Conservation (phyloP, 2,888 invertebrate genomes). For the Emmelina monodactyla region DNA sequence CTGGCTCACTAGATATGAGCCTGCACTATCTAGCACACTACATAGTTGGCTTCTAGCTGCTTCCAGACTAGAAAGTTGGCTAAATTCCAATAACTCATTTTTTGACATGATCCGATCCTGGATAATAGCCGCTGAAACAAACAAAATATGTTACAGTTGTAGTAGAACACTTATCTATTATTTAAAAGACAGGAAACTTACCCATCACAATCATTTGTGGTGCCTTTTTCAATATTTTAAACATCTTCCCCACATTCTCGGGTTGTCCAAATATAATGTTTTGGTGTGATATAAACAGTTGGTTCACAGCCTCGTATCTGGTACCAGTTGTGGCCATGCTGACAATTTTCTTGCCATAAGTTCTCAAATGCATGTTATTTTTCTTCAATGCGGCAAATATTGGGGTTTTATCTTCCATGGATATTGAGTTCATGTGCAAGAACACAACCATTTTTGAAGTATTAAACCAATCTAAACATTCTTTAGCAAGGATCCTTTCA, state of each 20-base stretch:
- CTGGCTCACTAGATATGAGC: slow-evolving; percentile 69
- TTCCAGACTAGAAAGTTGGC: slow-evolving; percentile 70
- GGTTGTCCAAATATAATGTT: slow-evolving; percentile 76
- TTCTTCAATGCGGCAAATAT: slow-evolving; percentile 69
- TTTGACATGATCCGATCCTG: slow-evolving; percentile 73
- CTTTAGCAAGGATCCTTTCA: slow-evolving; percentile 74
- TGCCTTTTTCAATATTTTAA: slow-evolving; percentile 73
- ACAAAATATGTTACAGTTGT: slow-evolving; percentile 1
- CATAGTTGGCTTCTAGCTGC: slow-evolving; percentile 73
- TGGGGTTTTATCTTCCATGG: slow-evolving; percentile 70
- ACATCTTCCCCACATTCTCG: slow-evolving; percentile 64
- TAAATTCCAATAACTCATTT: slow-evolving; percentile 73
- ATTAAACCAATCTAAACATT: slow-evolving; percentile 74
- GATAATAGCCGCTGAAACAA: slow-evolving; percentile 72
- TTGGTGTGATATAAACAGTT: slow-evolving; percentile 70
- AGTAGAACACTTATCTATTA: slow-evolving; percentile 2
- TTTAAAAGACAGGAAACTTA: no score
- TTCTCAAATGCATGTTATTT: slow-evolving; percentile 73
- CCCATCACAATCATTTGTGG: slow-evolving; percentile 77
- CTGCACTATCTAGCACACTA: slow-evolving; percentile 71
- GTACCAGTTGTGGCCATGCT: slow-evolving; percentile 72
- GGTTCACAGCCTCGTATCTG: slow-evolving; percentile 71
- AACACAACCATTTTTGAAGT: slow-evolving; percentile 76
- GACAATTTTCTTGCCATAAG: slow-evolving; percentile 72
- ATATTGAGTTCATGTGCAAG: slow-evolving; percentile 76